phyloP scores from a whole-genome alignment of 2,113 vertebrate species.

The Canis aureus region DNA sequence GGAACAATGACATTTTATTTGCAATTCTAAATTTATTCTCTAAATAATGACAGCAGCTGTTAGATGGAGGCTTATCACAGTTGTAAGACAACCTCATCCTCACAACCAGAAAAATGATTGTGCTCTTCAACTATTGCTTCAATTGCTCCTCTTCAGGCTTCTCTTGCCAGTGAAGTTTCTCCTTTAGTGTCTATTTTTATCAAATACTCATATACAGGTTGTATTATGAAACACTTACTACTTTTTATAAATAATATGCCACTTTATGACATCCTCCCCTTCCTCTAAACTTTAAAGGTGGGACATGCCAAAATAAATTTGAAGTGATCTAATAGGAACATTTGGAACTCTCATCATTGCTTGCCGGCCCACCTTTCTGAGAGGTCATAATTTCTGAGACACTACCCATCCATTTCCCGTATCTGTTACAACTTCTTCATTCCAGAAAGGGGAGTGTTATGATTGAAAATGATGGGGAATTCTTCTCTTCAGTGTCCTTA shows the following conservation, averaged over 20 bases:
- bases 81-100: background rate
- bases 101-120: slow-evolving; percentile 50
- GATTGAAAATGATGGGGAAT: slow-evolving; percentile 61
- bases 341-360: background rate
- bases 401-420: slow-evolving; percentile 45
- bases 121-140: slow-evolving; percentile 27
- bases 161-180: slow-evolving; percentile 12
- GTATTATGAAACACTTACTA: slow-evolving; percentile 29
- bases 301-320: slow-evolving; percentile 34
- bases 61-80: background rate
- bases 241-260: slow-evolving; percentile 23
- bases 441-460: slow-evolving; percentile 57
- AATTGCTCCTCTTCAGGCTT: background rate
- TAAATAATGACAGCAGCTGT: slow-evolving; percentile 1
- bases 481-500: slow-evolving; percentile 69
- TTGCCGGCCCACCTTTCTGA: slow-evolving; percentile 2
- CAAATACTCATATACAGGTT: slow-evolving; percentile 15
- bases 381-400: slow-evolving; percentile 43
- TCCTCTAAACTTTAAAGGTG: slow-evolving; percentile 44
- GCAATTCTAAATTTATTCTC: slow-evolving; percentile 20
- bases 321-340: slow-evolving; percentile 15
- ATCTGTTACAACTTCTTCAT: slow-evolving; percentile 49
- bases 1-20: background rate
- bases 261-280: slow-evolving; percentile 29
- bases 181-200: slow-evolving; percentile 13